A percentile compares a stretch with the other conserved stretches of the same genome.
These are phyloP conservation scores for Chrysemys picta DNA, from an alignment of 2,113 vertebrate species.

Conservation along the genomic window DNA sequence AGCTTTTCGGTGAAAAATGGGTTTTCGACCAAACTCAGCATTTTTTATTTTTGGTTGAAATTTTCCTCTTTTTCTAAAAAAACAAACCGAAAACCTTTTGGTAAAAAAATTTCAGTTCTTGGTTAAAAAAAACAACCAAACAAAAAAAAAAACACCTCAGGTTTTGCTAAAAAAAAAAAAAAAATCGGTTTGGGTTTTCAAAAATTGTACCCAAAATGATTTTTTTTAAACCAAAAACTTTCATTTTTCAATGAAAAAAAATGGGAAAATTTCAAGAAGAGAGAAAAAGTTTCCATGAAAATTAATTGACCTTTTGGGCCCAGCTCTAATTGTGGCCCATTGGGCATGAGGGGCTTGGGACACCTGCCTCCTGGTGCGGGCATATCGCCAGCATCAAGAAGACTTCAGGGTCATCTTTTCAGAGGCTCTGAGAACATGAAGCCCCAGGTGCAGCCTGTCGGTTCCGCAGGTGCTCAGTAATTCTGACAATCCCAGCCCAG, in stretches of 20 bases:
- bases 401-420: too few species aligned
- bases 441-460: too few species aligned
- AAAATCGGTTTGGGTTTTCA: neutral
- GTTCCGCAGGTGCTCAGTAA: too few species aligned
- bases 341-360: too few species aligned
- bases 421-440: too few species aligned
- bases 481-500: too few species aligned
- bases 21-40: neutral
- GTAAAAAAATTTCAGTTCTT: neutral
- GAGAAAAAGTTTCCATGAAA: too few species aligned
- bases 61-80: neutral
- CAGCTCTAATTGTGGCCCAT: too few species aligned
- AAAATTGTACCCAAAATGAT: neutral
- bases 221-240: neutral
- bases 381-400: too few species aligned
- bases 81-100: neutral
- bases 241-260: neutral
- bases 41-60: neutral
- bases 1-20: neutral
- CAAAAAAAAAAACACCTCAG: neutral
- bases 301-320: too few species aligned
- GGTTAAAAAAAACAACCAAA: neutral
- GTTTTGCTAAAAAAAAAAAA: neutral
- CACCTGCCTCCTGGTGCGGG: too few species aligned
- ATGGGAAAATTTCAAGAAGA: too few species aligned